Conservation (phyloP, 2,113 vertebrate species). For the cat (Felis catus) region DNA sequence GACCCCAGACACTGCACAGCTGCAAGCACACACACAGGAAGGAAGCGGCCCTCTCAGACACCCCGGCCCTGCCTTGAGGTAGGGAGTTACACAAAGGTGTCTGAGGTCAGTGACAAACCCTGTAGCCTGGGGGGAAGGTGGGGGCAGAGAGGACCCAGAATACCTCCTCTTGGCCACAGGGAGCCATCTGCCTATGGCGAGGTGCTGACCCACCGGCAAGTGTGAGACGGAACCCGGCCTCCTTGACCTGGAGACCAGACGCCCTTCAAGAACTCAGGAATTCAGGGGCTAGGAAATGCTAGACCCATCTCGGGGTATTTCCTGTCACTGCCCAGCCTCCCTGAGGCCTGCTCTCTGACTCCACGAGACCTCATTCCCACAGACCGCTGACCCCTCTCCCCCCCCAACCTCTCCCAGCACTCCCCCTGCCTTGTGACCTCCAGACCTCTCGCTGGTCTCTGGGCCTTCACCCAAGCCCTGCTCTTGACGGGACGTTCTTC, state of each 20-base stretch:
- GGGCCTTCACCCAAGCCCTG: neutral
- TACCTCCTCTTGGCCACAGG: neutral
- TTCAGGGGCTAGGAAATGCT: rapidly evolving
- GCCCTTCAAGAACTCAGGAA: neutral
- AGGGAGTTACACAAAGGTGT: neutral
- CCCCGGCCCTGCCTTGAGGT: neutral
- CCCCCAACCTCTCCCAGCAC: rapidly evolving
- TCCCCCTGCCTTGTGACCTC: neutral
- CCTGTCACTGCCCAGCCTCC: rapidly evolving
- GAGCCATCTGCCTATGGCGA: neutral
- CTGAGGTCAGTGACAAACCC: neutral
- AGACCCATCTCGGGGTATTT: neutral
- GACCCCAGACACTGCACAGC: neutral
- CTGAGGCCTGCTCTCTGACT: neutral
- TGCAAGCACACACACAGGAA: rapidly evolving
- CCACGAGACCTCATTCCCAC: too few relatives aligned
- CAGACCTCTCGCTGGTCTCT: neutral
- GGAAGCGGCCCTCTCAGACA: neutral
- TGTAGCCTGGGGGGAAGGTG: neutral
- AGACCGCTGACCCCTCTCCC: too few relatives aligned
- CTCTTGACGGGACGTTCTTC: neutral
- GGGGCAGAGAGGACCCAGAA: rapidly evolving
- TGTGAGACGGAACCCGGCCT: neutral
- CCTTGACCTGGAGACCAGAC: neutral
- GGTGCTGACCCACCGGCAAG: neutral